Conservation (phyloP, 2,113 vertebrate species). For the Rousettus leschenaultii region DNA sequence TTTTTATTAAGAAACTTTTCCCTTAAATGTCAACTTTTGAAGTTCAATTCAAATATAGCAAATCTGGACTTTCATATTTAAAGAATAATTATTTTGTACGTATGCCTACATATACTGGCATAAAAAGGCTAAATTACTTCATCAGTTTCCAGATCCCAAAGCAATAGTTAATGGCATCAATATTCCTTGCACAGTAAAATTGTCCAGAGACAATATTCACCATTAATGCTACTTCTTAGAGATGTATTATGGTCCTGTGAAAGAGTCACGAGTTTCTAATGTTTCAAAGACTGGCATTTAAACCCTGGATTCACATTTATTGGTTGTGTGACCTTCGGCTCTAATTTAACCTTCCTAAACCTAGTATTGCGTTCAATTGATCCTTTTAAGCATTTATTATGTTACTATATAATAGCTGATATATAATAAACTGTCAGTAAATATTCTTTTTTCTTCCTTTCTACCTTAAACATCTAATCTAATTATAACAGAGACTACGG, state of each 20-base stretch:
- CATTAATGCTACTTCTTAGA: neutral
- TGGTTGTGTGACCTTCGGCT: neutral
- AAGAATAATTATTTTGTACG: slow-evolving; percentile 24
- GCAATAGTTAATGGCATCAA: neutral
- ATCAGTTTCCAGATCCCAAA: neutral
- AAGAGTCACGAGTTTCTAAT: neutral
- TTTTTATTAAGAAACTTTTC: neutral
- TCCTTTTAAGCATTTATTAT: neutral
- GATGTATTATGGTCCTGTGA: neutral
- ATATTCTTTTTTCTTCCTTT: neutral
- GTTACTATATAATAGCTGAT: neutral
- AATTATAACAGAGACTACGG: neutral
- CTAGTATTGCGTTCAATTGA: neutral
- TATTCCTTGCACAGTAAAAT: neutral
- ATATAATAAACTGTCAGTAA: neutral
- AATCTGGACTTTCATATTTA: slow-evolving; percentile 27
- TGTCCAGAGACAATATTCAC: neutral
- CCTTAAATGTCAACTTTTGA: slow-evolving; percentile 13
- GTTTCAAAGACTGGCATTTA: neutral
- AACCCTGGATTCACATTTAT: neutral
- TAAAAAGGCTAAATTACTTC: neutral
- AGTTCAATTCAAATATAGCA: slow-evolving; percentile 31
- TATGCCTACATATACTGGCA: neutral
- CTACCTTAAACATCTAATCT: neutral
- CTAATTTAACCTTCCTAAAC: neutral